Percentiles rank a stretch among this genome's conserved stretches.
Evolutionary conservation across 2,888 invertebrate species (phyloP).

Genomic region (Epirrhoe alternata): DNA sequence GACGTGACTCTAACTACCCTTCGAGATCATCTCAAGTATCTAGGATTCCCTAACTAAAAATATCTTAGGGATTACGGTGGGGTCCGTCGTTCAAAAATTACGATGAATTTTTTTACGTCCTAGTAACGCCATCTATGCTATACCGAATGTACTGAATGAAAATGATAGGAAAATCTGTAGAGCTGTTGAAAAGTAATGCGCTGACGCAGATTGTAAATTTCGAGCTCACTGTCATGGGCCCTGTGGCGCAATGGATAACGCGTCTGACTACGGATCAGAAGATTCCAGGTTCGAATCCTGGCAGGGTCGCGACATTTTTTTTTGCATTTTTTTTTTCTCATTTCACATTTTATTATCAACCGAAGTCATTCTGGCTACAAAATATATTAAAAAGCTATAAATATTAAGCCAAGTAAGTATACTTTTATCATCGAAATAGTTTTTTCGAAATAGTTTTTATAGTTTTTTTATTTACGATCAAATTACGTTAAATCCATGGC

Average conservation of each 20-base stretch:
- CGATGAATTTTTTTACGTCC: too few species aligned
- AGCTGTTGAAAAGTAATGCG: neutral
- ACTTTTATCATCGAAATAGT: neutral
- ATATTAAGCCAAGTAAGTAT: neutral
- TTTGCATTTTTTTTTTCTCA: conserved; percentile 5
- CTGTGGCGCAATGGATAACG: conserved; percentile 89
- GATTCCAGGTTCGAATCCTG: conserved; percentile 89
- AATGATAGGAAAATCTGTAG: neutral
- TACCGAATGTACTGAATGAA: conserved; percentile 1
- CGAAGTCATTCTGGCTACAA: neutral
- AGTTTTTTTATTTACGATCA: conserved; percentile 2
- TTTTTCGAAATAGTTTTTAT: too few species aligned
- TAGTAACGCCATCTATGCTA: conserved; percentile 10
- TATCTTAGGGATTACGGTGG: too few species aligned
- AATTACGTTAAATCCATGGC: conserved; percentile 12
- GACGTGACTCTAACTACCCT: too few species aligned
- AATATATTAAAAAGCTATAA: neutral
- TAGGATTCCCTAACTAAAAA: too few species aligned
- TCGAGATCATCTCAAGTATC: too few species aligned
- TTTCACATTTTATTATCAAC: neutral
- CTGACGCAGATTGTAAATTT: conserved; percentile 8
- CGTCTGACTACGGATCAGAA: conserved; percentile 90
- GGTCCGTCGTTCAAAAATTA: too few species aligned
- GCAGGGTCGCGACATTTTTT: conserved; percentile 77
- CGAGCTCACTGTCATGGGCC: conserved; percentile 59